phyloP scores from a whole-genome alignment of 2,888 invertebrate genomes.

The Cryptops parisi region DNA sequence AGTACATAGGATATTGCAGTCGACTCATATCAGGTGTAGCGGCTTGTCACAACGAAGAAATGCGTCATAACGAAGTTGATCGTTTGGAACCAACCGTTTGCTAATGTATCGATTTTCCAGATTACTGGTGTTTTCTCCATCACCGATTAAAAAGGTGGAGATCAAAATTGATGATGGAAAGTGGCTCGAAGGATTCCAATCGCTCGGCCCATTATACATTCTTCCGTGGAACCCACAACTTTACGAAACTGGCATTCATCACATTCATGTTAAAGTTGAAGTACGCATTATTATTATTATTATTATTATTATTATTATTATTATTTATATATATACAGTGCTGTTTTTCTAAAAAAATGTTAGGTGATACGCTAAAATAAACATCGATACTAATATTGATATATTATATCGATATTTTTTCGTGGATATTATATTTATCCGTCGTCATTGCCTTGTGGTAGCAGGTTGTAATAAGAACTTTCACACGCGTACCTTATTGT shows the following conservation, averaged over 20 bases:
- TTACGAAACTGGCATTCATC: conserved; percentile 51
- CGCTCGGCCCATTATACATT: conserved; percentile 55
- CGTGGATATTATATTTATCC: too few relatives aligned
- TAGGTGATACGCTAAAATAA: too few relatives aligned
- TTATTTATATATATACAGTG: background rate
- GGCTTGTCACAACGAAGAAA: conserved; percentile 11
- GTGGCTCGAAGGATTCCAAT: conserved; percentile 47
- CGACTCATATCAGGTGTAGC: conserved; percentile 61
- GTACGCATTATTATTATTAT: too few relatives aligned
- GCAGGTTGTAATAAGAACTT: too few relatives aligned
- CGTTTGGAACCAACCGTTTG: too few relatives aligned
- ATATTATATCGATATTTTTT: too few relatives aligned
- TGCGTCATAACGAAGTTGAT: too few relatives aligned
- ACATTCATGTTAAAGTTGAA: conserved; percentile 32
- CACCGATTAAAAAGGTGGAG: conserved; percentile 46
- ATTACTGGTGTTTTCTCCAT: conserved; percentile 59
- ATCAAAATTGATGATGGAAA: conserved; percentile 48
- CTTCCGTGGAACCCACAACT: conserved; percentile 53
- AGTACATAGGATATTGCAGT: conserved; percentile 45
- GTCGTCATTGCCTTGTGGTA: too few relatives aligned
- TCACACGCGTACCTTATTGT: too few relatives aligned
- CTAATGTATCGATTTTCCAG: conserved; percentile 39
- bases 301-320: too few relatives aligned
- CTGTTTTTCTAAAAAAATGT: too few relatives aligned
- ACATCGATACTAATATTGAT: too few relatives aligned